These are phyloP conservation scores for Girardia tigrina DNA, from an alignment of 2,888 invertebrate species.

Conservation along the genomic window DNA sequence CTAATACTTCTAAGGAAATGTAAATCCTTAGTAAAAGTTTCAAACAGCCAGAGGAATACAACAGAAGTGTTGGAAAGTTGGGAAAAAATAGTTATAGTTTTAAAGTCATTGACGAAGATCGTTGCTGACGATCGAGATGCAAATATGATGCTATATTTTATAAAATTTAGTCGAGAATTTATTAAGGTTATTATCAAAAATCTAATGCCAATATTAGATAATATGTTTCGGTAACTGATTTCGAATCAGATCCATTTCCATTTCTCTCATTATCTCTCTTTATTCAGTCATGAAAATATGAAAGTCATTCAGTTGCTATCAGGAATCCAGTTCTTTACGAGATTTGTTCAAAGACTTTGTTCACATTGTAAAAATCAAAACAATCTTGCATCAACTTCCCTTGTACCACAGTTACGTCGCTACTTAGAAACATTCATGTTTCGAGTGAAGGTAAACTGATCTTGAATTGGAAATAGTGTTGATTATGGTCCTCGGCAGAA, in stretches of 20 bases:
- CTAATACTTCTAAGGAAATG: not conserved
- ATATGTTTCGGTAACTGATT: not conserved
- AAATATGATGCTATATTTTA: not conserved
- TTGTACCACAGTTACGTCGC: not conserved
- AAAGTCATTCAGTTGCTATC: not conserved
- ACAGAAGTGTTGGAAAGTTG: not conserved
- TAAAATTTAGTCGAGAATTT: conserved; percentile 17
- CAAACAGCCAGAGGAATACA: not conserved
- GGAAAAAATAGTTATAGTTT: not conserved
- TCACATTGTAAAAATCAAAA: not conserved
- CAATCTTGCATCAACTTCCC: not conserved
- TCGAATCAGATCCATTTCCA: not conserved
- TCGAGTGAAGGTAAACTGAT: not conserved
- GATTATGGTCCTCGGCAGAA: no score
- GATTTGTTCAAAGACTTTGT: conserved; percentile 1
- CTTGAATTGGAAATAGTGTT: not conserved
- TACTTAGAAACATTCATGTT: conserved; percentile 18
- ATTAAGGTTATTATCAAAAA: not conserved
- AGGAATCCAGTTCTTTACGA: not conserved
- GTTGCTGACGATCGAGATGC: not conserved
- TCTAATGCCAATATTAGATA: not conserved
- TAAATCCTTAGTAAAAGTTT: not conserved
- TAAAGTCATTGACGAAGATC: not conserved
- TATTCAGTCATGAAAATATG: not conserved
- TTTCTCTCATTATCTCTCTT: not conserved